These are phyloP conservation scores for Brotula barbata DNA, from an alignment of 2,797 vertebrate genomes.

Conservation along the genomic window DNA sequence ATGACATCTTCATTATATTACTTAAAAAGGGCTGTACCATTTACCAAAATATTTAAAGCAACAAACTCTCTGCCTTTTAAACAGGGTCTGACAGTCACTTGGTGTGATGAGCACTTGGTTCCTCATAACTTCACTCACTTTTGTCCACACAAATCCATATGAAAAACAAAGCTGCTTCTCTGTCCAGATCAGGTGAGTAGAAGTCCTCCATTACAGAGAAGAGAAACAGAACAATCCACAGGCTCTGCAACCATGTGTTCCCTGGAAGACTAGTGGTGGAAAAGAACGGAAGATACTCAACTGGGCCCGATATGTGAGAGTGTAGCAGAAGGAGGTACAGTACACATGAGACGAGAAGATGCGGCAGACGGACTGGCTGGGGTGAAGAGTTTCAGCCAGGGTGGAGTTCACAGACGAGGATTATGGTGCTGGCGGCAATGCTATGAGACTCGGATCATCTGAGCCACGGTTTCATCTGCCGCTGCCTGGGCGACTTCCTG, in stretches of 20 bases:
- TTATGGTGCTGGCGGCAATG: constrained; percentile 39
- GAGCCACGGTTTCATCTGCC: constrained; percentile 90
- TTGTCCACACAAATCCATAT: constrained; percentile 33
- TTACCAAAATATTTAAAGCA: constrained; percentile 56
- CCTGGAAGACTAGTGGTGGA: constrained; percentile 60
- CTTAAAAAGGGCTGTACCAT: constrained; percentile 50
- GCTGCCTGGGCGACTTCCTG: constrained; percentile 85
- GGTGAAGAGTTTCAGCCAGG: constrained; percentile 51
- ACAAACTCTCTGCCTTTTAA: constrained; percentile 37
- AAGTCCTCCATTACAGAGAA: constrained; percentile 31
- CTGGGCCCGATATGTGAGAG: constrained; percentile 14
- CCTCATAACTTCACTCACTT: constrained; percentile 25
- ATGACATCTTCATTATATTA: constrained; percentile 1
- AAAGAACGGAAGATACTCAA: constrained; percentile 23
- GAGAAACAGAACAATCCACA: constrained; percentile 34
- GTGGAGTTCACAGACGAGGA: constrained; percentile 41
- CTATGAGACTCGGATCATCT: constrained; percentile 95
- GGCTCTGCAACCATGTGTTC: constrained; percentile 38
- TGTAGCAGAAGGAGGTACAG: constrained; percentile 5
- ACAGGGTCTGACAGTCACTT: constrained; percentile 28
- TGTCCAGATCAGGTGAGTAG: constrained; percentile 37
- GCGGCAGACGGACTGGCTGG: constrained; percentile 34
- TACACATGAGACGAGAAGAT: constrained; percentile 10
- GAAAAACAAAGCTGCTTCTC: constrained; percentile 37
- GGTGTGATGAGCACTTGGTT: constrained; percentile 20